phyloP scores from a whole-genome alignment of 2,888 invertebrate species.

The Morpho helenor region DNA sequence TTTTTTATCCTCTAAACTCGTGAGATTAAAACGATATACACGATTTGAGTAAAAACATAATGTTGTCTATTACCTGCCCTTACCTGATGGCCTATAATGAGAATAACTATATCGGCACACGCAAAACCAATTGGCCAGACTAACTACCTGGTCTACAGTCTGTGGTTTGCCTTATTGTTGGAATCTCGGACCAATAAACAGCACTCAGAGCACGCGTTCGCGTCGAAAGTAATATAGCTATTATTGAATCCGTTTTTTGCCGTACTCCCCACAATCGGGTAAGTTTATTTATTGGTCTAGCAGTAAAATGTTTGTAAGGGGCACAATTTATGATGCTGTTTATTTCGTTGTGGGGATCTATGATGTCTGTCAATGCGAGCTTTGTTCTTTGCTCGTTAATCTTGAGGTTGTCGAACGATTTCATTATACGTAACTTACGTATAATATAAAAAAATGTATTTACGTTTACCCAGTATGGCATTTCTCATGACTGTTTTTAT shows the following conservation, averaged over 20 bases:
- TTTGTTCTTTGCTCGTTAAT: conserved; percentile 46
- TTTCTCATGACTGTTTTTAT: too few species aligned
- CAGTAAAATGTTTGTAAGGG: conserved; percentile 63
- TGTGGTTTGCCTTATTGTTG: conserved; percentile 4
- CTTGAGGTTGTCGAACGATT: conserved; percentile 45
- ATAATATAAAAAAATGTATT: too few species aligned
- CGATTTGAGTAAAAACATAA: too few species aligned
- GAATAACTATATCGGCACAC: too few species aligned
- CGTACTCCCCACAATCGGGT: conserved; percentile 58
- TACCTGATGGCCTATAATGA: too few species aligned
- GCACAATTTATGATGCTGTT: conserved; percentile 63
- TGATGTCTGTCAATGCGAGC: conserved; percentile 51
- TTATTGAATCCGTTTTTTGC: conserved; percentile 45
- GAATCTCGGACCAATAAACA: conserved; percentile 39
- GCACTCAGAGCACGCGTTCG: conserved; percentile 47
- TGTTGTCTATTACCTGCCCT: too few species aligned
- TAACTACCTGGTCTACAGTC: not conserved
- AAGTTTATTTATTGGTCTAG: conserved; percentile 70
- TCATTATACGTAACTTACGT: conserved; percentile 12
- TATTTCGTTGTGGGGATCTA: conserved; percentile 58
- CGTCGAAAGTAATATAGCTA: conserved; percentile 54
- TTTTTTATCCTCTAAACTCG: too few species aligned
- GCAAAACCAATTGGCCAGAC: too few species aligned
- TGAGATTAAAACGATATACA: too few species aligned
- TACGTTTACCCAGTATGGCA: too few species aligned